Evolutionary conservation across 2,888 invertebrate genomes (phyloP).

Genomic region (Thalpophila matura): DNA sequence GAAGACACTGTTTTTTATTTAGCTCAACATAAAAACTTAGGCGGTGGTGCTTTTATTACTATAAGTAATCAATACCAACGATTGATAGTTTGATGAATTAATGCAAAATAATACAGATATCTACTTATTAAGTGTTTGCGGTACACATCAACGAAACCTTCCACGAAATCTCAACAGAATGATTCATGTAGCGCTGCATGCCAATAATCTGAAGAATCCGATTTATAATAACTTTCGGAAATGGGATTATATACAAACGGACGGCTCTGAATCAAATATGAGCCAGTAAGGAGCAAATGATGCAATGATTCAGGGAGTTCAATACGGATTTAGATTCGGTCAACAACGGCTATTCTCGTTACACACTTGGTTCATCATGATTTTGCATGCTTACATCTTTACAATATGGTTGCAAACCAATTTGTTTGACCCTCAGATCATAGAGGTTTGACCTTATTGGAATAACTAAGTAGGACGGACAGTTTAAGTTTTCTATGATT

Average conservation of each 20-base stretch:
- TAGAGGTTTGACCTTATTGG: background rate
- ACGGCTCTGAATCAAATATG: conserved; percentile 65
- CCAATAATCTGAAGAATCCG: conserved; percentile 58
- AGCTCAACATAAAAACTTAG: too few relatives aligned
- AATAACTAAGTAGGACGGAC: background rate
- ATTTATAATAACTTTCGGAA: conserved; percentile 69
- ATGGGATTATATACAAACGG: conserved; percentile 66
- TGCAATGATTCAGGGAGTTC: conserved; percentile 69
- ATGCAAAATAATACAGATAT: background rate
- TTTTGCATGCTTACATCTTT: too few relatives aligned
- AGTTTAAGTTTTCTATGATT: background rate
- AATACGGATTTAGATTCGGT: conserved; percentile 72
- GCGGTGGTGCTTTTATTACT: background rate
- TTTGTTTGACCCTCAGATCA: too few relatives aligned
- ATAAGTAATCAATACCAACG: background rate
- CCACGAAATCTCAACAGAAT: conserved; percentile 25
- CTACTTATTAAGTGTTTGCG: background rate
- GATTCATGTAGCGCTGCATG: conserved; percentile 33
- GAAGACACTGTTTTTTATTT: too few relatives aligned
- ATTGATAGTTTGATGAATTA: background rate
- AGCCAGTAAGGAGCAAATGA: conserved; percentile 62
- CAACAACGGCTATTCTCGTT: conserved; percentile 68
- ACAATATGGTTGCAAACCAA: too few relatives aligned
- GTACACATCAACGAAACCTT: conserved; percentile 3
- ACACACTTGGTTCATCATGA: conserved; percentile 28